phyloP scores from a whole-genome alignment of 2,888 invertebrate genomes.

The Orthosia cruda region DNA sequence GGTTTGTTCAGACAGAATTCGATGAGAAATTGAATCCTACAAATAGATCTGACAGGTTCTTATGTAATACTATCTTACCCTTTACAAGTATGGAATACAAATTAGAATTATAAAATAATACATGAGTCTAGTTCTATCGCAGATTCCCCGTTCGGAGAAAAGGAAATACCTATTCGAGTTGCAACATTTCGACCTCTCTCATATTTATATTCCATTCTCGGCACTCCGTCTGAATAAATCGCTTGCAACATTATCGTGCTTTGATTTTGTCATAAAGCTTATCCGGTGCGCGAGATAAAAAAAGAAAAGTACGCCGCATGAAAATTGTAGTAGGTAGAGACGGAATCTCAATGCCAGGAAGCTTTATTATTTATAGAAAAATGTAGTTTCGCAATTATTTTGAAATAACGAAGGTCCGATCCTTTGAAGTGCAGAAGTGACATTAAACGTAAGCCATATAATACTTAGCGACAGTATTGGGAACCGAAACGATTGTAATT shows the following conservation, averaged over 20 bases:
- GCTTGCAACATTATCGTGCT: slow-evolving; percentile 9
- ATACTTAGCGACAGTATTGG: slow-evolving; percentile 31
- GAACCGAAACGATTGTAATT: slow-evolving; percentile 47
- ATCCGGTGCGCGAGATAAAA: not conserved
- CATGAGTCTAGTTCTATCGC: slow-evolving; percentile 20
- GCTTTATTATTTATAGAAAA: too few relatives aligned
- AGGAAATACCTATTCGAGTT: slow-evolving; percentile 16
- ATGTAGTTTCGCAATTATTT: not conserved
- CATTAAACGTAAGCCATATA: slow-evolving; percentile 10
- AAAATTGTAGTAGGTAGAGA: not conserved
- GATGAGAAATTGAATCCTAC: not conserved
- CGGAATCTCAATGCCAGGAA: slow-evolving; percentile 5
- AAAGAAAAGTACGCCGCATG: not conserved
- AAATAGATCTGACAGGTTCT: not conserved
- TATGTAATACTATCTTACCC: slow-evolving; percentile 1
- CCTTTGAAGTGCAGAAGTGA: slow-evolving; percentile 3
- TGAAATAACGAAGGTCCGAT: not conserved
- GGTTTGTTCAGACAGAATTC: not conserved
- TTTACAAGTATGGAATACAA: slow-evolving; percentile 20
- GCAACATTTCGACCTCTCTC: slow-evolving; percentile 14
- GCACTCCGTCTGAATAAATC: slow-evolving; percentile 19
- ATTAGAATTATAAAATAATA: slow-evolving; percentile 42
- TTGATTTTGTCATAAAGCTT: slow-evolving; percentile 8
- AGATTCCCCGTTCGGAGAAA: not conserved
- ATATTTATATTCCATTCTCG: slow-evolving; percentile 36